Base-by-base conservation (phyloP, 2,888 invertebrate species). In the Phrixothrix hirtus region DNA sequence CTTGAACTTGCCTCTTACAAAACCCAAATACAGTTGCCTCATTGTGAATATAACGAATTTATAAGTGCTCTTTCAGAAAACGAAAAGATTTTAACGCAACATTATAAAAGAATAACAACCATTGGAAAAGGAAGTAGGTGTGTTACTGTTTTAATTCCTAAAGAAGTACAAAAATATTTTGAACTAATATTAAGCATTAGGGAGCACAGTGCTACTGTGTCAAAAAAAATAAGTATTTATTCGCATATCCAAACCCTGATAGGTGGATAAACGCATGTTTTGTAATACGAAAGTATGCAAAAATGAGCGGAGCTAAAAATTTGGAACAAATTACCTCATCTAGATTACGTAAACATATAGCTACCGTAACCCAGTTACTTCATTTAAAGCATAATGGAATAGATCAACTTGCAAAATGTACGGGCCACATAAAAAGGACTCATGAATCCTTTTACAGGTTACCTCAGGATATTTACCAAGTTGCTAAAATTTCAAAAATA, bases 271-370 rank as follows among this genome's bases (percentile, higher is more conserved):
- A 57, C 37, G 61, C 58, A 11, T 58, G 57, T 17, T 43, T 50
- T 15, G 55, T 50, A 3, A 37, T 60, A 11, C 30, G 55, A 29
- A 62, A 59, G 41, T 59, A 58, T 46, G 60, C 55, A 9, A 42
- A 38, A 13, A 11, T 27, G 9, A 53, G 50, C 39, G 54, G 54
- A 2, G 47, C 54, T 12, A 53, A 56, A 36, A 9, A 55, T 38
- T 60, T 59, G 1, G 14, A 55, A 31, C 30, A 57, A 35, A 36
- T 61, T n/a, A 61, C 58, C 1, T 49, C 52, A 3, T 38, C 38
- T 11, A 11, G 53, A 7, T 39, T 60, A 41, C 31, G 61, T 32
- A 61, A 61, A 32, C 61, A 61, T 25, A 57, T 61, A 7, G 61
- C 57, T 11, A 61, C 60, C 13, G 51, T 60, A 2, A 58, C 57